Base-by-base conservation (phyloP, 2,113 vertebrate genomes). In the Prochilodus magdalenae region DNA sequence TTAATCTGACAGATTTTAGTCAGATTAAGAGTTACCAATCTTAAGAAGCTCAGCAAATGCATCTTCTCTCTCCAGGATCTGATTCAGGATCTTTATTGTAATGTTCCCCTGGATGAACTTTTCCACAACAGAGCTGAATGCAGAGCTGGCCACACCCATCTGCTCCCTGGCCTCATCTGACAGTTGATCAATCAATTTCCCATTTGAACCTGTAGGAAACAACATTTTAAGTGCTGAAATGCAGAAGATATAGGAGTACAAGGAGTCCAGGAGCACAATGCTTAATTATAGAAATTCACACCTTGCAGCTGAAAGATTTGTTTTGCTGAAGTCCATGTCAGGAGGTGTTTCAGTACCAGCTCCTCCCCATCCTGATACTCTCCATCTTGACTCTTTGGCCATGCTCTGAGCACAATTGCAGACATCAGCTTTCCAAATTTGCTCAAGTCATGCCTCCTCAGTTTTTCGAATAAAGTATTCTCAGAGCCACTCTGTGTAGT, bases 341-440 rank as follows among this genome's bases (percentile, higher is more conserved):
- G 93, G 0, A 97, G 77, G 5, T 97, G 94, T 3, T 11, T 83
- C 26, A 98, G 83, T 26, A 96, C 82, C 6, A 72, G 66, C 27
- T 94, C 93, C 70, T 91, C 71, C 29, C 91, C 85, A 0, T 33
- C 65, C 0, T 85, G 71, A 0, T 71, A 27, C 0, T 29, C 1
- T 36, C 89, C 93, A 0, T 0, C 0, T 1, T 0, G 0, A 8
- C 92, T 83, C 10, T 0, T 75, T 0, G 96, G 96, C 97, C 97
- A 98, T 0, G 95, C 95, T 85, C 96, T 94, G 24, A 92, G 83
- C 8, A 98, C 90, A 66, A 98, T 93, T 0, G 91, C 66, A 0
- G 97, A 98, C 22, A 97, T 87, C 0, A 98, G 92, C 1, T 89
- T 94, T 60, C 94, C 93, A 59, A 96, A 95, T 0, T 86, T 93